phyloP scores from a whole-genome alignment of 2,113 vertebrate genomes.

The Pterocles orientalis region DNA sequence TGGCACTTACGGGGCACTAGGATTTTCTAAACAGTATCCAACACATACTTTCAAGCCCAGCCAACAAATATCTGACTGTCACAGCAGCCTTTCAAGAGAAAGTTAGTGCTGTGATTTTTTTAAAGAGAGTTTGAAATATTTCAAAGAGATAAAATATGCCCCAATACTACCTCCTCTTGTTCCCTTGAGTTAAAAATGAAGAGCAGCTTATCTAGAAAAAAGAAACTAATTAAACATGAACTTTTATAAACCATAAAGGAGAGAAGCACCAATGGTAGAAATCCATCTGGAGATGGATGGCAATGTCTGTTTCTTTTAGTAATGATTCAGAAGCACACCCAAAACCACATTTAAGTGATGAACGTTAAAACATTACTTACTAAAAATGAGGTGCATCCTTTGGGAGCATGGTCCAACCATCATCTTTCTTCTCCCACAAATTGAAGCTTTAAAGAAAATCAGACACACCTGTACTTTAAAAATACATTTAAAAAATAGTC shows the following conservation, averaged over 20 bases:
- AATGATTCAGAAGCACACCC: background rate
- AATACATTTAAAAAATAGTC: background rate
- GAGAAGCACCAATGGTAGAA: background rate
- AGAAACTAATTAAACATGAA: background rate
- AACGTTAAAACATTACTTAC: background rate
- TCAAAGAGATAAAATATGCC: background rate
- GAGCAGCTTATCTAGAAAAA: background rate
- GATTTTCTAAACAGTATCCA: slow-evolving; percentile 18
- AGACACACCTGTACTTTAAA: background rate
- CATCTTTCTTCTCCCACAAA: background rate
- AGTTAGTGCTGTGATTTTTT: background rate
- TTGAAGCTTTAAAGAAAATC: background rate
- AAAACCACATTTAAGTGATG: background rate
- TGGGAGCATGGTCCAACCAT: background rate
- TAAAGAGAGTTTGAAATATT: background rate
- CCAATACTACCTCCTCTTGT: background rate
- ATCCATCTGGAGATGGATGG: background rate
- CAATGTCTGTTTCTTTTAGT: background rate
- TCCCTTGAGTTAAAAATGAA: slow-evolving; percentile 2
- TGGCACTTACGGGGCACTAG: background rate
- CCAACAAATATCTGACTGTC: background rate
- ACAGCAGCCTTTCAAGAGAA: background rate
- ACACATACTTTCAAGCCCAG: slow-evolving; percentile 1
- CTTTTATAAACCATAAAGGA: background rate
- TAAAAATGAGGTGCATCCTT: background rate